Evolutionary conservation across 2,888 invertebrate species (phyloP).

Genomic region (Caenorhabditis macrosperma): DNA sequence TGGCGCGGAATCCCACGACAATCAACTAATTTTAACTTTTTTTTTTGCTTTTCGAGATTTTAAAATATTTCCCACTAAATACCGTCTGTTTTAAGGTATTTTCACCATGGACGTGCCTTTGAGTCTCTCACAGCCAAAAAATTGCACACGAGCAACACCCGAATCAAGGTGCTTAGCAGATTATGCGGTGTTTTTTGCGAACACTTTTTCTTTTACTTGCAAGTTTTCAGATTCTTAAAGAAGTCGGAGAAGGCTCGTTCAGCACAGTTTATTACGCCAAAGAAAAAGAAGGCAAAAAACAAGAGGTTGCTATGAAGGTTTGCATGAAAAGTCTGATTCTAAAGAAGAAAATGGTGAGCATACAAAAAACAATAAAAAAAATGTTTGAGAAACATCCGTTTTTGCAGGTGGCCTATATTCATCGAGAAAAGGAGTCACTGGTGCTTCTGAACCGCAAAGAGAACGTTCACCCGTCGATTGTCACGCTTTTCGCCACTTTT

Average conservation of each 20-base stretch:
- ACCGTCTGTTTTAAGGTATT: not conserved
- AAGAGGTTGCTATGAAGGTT: slow-evolving; percentile 90
- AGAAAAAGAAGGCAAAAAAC: slow-evolving; percentile 43
- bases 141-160: not conserved
- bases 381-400: too few species aligned
- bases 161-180: slow-evolving; percentile 51
- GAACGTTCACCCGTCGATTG: slow-evolving; percentile 87
- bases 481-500: slow-evolving; percentile 95
- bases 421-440: slow-evolving; percentile 67
- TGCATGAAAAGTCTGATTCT: slow-evolving; percentile 95
- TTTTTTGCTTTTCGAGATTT: not conserved
- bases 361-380: too few species aligned
- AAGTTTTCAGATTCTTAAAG: slow-evolving; percentile 58
- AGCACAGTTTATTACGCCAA: slow-evolving; percentile 62
- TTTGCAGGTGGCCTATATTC: slow-evolving; percentile 63
- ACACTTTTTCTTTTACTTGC: not conserved
- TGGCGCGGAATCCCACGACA: slow-evolving; percentile 10
- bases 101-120: slow-evolving; percentile 49
- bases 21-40: too few species aligned
- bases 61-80: not conserved
- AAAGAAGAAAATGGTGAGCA: slow-evolving; percentile 91
- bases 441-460: slow-evolving; percentile 82
- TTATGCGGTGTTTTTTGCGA: slow-evolving; percentile 31
- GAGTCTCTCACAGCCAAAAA: slow-evolving; percentile 28
- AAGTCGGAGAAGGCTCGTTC: slow-evolving; percentile 69